Evolutionary conservation across 2,888 invertebrate genomes (phyloP), one percentile per base, ranked within the genome.

Genomic region (Coelopa pilipes): DNA sequence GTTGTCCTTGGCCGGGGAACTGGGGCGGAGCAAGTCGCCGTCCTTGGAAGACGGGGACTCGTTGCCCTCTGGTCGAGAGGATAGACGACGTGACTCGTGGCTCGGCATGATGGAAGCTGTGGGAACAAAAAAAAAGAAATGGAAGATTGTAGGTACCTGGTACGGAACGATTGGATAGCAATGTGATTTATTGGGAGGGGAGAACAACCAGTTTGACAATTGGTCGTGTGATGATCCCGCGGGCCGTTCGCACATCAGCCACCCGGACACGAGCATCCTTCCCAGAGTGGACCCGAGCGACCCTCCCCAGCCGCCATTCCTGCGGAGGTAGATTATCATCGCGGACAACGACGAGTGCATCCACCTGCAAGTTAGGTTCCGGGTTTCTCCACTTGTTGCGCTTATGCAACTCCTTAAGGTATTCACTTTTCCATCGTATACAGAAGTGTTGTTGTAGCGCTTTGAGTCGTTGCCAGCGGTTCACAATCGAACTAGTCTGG

Each of bases 251-350:
- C 15, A 72, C 17, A 15, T 72, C 59, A 5, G 50, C 72, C 11
- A 67, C 67, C n/a, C 66, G 66, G 5, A 72, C 66, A 45, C n/a
- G 24, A 12, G 62, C 13, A 12, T 63, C 71, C n/a, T 4, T 24
- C 1, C 71, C 63, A n/a, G 17, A n/a, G 46, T 65, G 55, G 1
- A 65, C 19, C 49, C 55, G 63, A 1, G 11, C 1, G 13, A 72
- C 71, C 19, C 65, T 59, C 1, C 65, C 71, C 17, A 72, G 21
- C 12, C 71, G 24, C 71, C 71, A 72, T 63, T 72, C 71, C 12
- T 4, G 53, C 5, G 71, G 55, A 19, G 63, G 55, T 11, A 72
- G 46, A 65, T 55, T 66, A 2, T 72, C 72, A 2, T 66, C 53
- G 7, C 45, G 21, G 9, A 72, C 34, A 2, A 72, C 72, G n/a